Evolutionary conservation across 2,113 vertebrate genomes (phyloP), one percentile per base, ranked within the genome.

Genomic region (Riparia riparia): DNA sequence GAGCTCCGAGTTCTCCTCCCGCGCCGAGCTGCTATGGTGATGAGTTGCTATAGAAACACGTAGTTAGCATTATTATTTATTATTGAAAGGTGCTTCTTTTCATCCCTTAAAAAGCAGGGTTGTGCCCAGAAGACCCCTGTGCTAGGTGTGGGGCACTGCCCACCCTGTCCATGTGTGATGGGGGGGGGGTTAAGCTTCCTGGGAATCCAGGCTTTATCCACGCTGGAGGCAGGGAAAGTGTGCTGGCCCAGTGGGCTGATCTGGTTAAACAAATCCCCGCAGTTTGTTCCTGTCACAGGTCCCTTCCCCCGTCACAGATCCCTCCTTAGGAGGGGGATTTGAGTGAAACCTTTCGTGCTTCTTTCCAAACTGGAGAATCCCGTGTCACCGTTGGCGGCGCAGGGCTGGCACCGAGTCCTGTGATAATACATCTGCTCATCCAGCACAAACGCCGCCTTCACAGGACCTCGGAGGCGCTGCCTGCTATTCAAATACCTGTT

Each of bases 41-140:
- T 96, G 96, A 90, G 96, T 97, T 97, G 96, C 96, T 96, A 97
- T 97, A 96, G 96, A 97, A 97, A 97, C 96, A 61, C 88, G 91
- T 74, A 92, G 92, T 96, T 96, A 96, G 90, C 96, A 92, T 94
- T 96, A 96, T 94, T 97, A 95, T 96, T 96, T 96, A 97, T 95
- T 96, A 95, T 72, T 84, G 91, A 92, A 95, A 95, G 93, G 95
- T 96, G 96, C 64, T 92, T 68, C 95, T 86, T 94, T 92, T 66
- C 82, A 39, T 86, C 68, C 87, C 72, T 49, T 68, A 85, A 91
- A 91, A 93, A 1, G 6, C 20, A 5, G 53, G 69, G 41, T 34
- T 7, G 21, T 69, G 92, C 60, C 80, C 78, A 39, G 72, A 37
- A 25, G 82, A 83, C 37, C 92, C 71, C 7, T 0, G 1, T 3